Conservation (phyloP, 2,888 invertebrate species). For the Antitype chi region DNA sequence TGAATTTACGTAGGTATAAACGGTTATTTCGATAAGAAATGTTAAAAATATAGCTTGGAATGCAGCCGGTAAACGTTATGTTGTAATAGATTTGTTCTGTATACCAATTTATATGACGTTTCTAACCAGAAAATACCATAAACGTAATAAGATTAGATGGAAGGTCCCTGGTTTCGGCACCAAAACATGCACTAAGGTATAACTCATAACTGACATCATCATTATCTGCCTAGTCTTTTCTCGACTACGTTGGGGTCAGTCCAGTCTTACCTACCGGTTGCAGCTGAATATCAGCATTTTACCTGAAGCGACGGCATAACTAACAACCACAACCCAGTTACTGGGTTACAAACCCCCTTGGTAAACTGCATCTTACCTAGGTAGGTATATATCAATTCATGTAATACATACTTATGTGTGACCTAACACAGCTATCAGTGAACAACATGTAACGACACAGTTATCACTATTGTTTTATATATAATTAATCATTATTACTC, state of each 20-base stretch:
- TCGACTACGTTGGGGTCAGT: background rate
- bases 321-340: background rate
- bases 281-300: background rate
- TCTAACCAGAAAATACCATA: too few relatives aligned
- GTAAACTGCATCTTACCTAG: background rate
- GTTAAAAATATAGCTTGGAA: too few relatives aligned
- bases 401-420: background rate
- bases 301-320: background rate
- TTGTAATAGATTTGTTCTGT: too few relatives aligned
- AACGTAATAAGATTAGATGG: too few relatives aligned
- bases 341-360: too few relatives aligned
- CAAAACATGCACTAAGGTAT: too few relatives aligned
- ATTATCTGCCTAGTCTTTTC: background rate
- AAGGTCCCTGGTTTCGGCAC: too few relatives aligned
- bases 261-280: background rate
- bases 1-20: too few relatives aligned
- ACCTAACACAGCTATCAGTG: constrained; percentile 10
- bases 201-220: background rate
- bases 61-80: too few relatives aligned
- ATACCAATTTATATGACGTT: too few relatives aligned
- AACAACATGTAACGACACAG: background rate
- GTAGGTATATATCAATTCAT: background rate
- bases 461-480: constrained; percentile 15
- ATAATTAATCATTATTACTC: constrained; percentile 9
- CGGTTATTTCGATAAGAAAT: too few relatives aligned